Conservation (phyloP, 2,888 invertebrate genomes). For the Idaea biselata region DNA sequence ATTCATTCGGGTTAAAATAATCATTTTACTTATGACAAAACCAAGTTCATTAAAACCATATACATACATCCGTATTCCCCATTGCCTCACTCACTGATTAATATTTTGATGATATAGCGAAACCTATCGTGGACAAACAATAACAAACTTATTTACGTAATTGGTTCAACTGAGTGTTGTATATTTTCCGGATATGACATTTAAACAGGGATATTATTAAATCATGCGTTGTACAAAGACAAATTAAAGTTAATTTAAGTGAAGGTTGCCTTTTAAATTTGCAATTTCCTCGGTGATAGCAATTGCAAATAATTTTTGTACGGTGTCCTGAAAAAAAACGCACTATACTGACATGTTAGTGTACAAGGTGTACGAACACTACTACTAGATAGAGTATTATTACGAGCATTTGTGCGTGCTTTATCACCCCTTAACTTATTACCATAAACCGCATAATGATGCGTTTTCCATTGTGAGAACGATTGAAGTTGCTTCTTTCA, state of each 20-base stretch:
- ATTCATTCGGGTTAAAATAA: no score
- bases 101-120: not conserved
- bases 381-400: constrained; percentile 40
- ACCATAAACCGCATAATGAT: constrained; percentile 56
- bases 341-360: constrained; percentile 8
- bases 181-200: constrained; percentile 18
- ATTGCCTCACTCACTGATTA: not conserved
- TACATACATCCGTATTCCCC: no score
- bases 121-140: constrained; percentile 1
- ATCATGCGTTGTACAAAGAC: constrained; percentile 12
- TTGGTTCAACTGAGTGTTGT: constrained; percentile 11
- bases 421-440: constrained; percentile 58
- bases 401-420: constrained; percentile 65
- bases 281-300: constrained; percentile 8
- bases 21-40: no score
- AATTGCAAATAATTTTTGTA: not conserved
- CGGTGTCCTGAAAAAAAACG: not conserved
- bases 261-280: constrained; percentile 30
- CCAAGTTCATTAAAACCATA: no score
- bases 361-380: not conserved
- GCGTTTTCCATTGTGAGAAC: constrained; percentile 45
- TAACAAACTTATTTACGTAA: constrained; percentile 11
- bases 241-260: constrained; percentile 14
- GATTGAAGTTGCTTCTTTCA: constrained; percentile 27
- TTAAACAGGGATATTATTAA: constrained; percentile 13